Evolutionary conservation across 2,113 vertebrate genomes (phyloP).

Genomic region (Cryptotis parvus): DNA sequence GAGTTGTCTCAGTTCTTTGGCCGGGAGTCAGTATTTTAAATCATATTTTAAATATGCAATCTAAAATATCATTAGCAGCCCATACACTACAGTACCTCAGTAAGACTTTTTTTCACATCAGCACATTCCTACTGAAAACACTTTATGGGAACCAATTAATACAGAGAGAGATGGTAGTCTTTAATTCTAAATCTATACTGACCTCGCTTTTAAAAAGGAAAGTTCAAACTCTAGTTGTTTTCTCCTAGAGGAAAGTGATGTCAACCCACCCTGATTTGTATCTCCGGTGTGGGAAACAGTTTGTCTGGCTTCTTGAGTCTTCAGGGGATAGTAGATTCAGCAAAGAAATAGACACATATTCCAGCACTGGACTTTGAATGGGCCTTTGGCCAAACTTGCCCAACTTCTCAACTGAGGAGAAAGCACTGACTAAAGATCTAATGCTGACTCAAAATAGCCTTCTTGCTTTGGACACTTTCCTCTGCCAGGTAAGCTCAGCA

Average conservation of each 20-base stretch:
- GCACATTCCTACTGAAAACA: not conserved
- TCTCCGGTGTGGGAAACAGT: slow-evolving; percentile 72
- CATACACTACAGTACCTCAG: no score
- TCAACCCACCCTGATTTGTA: slow-evolving; percentile 68
- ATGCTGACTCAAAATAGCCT: slow-evolving; percentile 65
- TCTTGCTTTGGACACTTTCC: slow-evolving; percentile 37
- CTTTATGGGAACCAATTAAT: not conserved
- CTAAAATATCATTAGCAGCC: no score
- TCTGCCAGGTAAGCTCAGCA: slow-evolving; percentile 43
- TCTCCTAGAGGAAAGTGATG: slow-evolving; percentile 72
- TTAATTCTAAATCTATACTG: slow-evolving; percentile 58
- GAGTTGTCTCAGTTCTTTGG: no score
- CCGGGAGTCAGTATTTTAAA: no score
- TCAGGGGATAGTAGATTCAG: slow-evolving; percentile 72
- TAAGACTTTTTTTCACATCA: not conserved
- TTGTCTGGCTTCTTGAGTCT: slow-evolving; percentile 72
- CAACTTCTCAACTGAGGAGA: slow-evolving; percentile 71
- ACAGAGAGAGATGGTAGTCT: slow-evolving; percentile 45
- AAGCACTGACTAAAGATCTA: slow-evolving; percentile 63
- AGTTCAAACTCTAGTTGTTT: slow-evolving; percentile 65
- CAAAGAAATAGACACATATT: slow-evolving; percentile 66
- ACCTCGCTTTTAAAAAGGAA: slow-evolving; percentile 62
- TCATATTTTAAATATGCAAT: no score
- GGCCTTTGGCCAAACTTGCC: slow-evolving; percentile 79
- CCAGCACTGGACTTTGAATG: slow-evolving; percentile 74